Percentiles rank a stretch among this genome's conserved stretches.
These are phyloP conservation scores for Sebastes cheni DNA, from an alignment of 2,797 vertebrate species.

Conservation along the genomic window DNA sequence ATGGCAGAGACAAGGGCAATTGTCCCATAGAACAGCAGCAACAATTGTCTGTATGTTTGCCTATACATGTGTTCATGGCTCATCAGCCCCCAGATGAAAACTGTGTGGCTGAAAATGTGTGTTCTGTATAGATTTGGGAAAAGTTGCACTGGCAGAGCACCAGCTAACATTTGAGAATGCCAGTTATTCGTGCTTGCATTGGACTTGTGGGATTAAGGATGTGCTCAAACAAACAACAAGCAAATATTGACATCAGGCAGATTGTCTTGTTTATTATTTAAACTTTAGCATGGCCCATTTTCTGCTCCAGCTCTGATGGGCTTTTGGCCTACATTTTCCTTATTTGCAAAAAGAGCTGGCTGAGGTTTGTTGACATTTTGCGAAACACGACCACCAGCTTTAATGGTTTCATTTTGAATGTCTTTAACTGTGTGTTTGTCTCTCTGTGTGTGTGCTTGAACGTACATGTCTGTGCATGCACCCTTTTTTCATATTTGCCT, in stretches of 20 bases:
- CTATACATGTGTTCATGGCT: conserved; percentile 65
- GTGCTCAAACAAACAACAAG: conserved; percentile 50
- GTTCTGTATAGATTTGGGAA: conserved; percentile 60
- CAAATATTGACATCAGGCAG: conserved; percentile 42
- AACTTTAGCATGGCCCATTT: conserved; percentile 39
- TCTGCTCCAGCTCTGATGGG: conserved; percentile 17
- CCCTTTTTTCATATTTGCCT: conserved; percentile 24
- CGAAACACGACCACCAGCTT: conserved; percentile 14
- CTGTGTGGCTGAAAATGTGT: conserved; percentile 49
- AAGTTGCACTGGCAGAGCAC: conserved; percentile 37
- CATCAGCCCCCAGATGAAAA: conserved; percentile 69
- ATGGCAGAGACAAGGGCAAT: conserved; percentile 74
- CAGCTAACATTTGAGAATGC: conserved; percentile 52
- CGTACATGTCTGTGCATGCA: background rate
- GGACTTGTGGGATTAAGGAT: conserved; percentile 36
- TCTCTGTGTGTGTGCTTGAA: background rate
- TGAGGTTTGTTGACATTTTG: conserved; percentile 40
- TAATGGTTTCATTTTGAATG: conserved; percentile 8
- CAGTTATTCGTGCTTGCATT: conserved; percentile 42
- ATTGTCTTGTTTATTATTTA: conserved; percentile 57
- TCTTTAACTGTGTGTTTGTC: conserved; percentile 1
- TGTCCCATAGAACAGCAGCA: conserved; percentile 75
- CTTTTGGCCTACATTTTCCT: conserved; percentile 30
- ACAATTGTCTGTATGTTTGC: conserved; percentile 77
- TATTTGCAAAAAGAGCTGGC: conserved; percentile 24